Evolutionary conservation across 2,888 invertebrate species (phyloP).

Genomic region (Zootermopsis nevadensis): DNA sequence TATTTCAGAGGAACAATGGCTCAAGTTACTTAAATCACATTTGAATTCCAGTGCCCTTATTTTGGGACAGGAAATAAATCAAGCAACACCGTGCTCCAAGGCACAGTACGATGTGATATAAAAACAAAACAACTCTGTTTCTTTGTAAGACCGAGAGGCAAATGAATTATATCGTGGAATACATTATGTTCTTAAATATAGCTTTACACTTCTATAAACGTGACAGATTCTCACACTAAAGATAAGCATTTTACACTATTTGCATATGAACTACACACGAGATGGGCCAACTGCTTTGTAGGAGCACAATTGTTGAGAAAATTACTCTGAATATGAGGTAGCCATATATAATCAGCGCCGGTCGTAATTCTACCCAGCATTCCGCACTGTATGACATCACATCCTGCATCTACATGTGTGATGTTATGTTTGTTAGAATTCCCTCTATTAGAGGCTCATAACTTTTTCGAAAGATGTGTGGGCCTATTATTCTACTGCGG

Average conservation of each 20-base stretch:
- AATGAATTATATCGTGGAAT: constrained; percentile 18
- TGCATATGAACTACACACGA: not conserved
- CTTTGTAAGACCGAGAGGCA: constrained; percentile 1
- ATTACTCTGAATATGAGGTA: not conserved
- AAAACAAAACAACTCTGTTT: not conserved
- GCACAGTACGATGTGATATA: not conserved
- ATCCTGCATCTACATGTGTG: not conserved
- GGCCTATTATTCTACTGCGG: not conserved
- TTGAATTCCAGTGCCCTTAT: no score
- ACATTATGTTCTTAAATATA: constrained; percentile 22
- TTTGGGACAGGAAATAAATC: no score
- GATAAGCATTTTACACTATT: constrained; percentile 24
- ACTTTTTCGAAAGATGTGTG: not conserved
- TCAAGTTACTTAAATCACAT: no score
- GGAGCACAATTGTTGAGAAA: not conserved
- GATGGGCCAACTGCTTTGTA: not conserved
- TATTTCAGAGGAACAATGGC: no score
- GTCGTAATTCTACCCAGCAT: not conserved
- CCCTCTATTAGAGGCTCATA: constrained; percentile 8
- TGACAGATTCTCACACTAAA: constrained; percentile 10
- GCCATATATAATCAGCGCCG: not conserved
- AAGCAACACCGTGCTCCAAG: no score
- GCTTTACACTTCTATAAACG: constrained; percentile 28
- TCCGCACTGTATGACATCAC: not conserved
- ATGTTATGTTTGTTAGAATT: not conserved